Percentiles rank a stretch among this genome's conserved stretches.
Evolutionary conservation across 2,797 vertebrate genomes (phyloP).

Genomic region (Pantherophis alleghaniensis): DNA sequence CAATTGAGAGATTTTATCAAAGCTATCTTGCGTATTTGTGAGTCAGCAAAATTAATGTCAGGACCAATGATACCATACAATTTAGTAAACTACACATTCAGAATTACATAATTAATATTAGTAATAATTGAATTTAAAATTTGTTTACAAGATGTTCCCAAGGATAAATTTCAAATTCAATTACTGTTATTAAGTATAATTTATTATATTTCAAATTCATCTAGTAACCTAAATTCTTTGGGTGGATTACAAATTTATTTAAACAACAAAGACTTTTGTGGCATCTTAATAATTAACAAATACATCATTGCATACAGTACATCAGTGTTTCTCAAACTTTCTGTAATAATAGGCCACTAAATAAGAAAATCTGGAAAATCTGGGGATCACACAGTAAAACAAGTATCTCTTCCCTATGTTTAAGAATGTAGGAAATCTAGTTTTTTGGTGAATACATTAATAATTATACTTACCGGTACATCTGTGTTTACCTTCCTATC

Average conservation of each 20-base stretch:
- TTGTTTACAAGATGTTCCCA: neutral
- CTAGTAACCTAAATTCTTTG: neutral
- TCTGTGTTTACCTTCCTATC: neutral
- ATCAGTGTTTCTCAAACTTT: neutral
- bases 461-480: neutral
- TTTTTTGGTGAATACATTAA: neutral
- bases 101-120: constrained; percentile 3
- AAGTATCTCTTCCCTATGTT: neutral
- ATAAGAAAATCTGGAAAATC: neutral
- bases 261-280: neutral
- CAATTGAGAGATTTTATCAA: neutral
- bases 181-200: neutral
- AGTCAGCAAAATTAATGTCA: neutral
- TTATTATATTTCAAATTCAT: neutral
- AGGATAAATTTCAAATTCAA: neutral
- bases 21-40: neutral
- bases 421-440: neutral
- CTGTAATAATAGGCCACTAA: neutral
- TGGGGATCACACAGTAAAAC: neutral
- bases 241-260: neutral
- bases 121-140: neutral
- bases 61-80: neutral
- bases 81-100: neutral
- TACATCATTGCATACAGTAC: neutral
- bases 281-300: neutral